These are phyloP conservation scores for Enteromius afrohamiltoni DNA, from an alignment of 2,797 vertebrate species.

Conservation along the genomic window DNA sequence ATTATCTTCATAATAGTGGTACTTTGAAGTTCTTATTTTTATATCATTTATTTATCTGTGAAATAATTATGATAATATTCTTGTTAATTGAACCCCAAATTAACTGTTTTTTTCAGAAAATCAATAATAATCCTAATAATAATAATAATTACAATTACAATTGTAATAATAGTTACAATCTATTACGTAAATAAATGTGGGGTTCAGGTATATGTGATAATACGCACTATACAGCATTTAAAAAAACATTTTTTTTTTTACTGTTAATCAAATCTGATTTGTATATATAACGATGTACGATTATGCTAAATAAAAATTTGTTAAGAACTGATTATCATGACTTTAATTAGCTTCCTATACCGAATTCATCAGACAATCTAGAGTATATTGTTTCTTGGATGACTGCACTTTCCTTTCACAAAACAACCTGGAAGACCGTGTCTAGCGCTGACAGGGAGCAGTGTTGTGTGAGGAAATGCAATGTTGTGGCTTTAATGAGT, in stretches of 20 bases:
- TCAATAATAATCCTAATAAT: not conserved
- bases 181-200: not conserved
- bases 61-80: not conserved
- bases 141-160: too few relatives aligned
- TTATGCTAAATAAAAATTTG: not conserved
- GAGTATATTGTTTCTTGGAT: conserved; percentile 1
- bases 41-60: not conserved
- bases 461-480: conserved; percentile 28
- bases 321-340: not conserved
- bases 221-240: not conserved
- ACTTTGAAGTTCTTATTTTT: not conserved
- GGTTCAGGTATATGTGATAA: not conserved
- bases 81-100: not conserved
- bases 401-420: not conserved
- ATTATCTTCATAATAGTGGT: conserved; percentile 12
- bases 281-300: not conserved
- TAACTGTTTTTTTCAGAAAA: not conserved
- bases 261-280: not conserved
- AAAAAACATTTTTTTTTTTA: not conserved
- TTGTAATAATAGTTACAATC: too few relatives aligned
- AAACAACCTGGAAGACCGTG: not conserved
- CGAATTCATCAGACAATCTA: not conserved
- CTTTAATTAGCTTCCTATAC: not conserved
- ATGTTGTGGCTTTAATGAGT: conserved; percentile 44
- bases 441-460: conserved; percentile 8